A percentile compares a stretch with the other conserved stretches of the same genome.
phyloP scores from a whole-genome alignment of 2,888 invertebrate genomes.

The Meiosimyza platycephala region DNA sequence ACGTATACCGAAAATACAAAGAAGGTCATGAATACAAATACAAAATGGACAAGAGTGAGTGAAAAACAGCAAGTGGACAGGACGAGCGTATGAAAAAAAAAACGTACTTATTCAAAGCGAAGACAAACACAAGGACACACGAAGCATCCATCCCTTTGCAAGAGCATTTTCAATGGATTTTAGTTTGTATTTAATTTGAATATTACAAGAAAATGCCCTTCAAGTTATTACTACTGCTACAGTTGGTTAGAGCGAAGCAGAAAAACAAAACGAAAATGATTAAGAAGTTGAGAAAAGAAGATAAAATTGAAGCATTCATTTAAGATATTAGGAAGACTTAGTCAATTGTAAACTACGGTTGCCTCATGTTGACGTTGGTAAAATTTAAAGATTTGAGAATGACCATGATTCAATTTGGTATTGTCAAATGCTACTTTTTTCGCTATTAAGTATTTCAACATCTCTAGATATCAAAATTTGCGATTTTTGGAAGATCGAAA shows the following conservation, averaged over 20 bases:
- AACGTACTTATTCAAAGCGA: not conserved
- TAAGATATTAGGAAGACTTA: constrained; percentile 6
- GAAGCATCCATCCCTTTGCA: not conserved
- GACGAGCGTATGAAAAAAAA: not conserved
- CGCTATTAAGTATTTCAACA: too few relatives aligned
- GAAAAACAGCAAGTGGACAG: not conserved
- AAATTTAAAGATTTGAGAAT: too few relatives aligned
- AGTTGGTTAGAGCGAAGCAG: too few relatives aligned
- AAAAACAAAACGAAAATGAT: too few relatives aligned
- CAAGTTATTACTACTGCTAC: not conserved
- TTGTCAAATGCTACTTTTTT: too few relatives aligned
- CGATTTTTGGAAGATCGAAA: too few relatives aligned
- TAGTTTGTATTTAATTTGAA: constrained; percentile 19
- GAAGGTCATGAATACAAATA: constrained; percentile 10
- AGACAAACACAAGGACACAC: not conserved
- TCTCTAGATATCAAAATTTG: too few relatives aligned
- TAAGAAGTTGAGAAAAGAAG: too few relatives aligned
- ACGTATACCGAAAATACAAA: not conserved
- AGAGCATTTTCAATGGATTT: not conserved
- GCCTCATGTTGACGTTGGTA: too few relatives aligned
- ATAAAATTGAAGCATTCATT: constrained; percentile 14
- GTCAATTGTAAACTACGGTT: too few relatives aligned
- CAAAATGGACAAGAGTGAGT: not conserved
- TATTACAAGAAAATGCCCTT: constrained; percentile 7
- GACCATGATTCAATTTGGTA: too few relatives aligned